A percentile compares a stretch with the other conserved stretches of the same genome.
phyloP scores from a whole-genome alignment of 1,140 invertebrate genomes.

The Formica exsecta region DNA sequence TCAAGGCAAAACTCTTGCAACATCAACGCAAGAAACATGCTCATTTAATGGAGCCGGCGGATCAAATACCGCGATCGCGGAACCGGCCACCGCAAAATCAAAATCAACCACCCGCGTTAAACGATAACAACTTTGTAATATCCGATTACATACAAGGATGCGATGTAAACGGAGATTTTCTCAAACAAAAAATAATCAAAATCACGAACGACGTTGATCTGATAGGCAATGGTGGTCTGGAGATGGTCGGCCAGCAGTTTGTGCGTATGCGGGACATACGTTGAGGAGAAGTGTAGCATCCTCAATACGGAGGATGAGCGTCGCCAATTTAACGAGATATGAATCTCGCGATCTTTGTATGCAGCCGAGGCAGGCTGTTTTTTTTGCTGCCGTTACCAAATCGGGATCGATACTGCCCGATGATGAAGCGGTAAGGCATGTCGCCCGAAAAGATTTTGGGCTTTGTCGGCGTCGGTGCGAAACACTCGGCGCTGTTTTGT shows the following conservation, averaged over 20 bases:
- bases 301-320: conserved; percentile 57
- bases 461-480: conserved; percentile 81
- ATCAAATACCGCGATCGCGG: conserved; percentile 83
- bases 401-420: conserved; percentile 53
- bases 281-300: conserved; percentile 76
- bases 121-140: conserved; percentile 78
- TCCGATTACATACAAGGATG: conserved; percentile 77
- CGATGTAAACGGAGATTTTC: conserved; percentile 75
- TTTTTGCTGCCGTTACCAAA: conserved; percentile 80
- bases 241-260: conserved; percentile 81
- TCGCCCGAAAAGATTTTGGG: conserved; percentile 72
- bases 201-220: conserved; percentile 77
- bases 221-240: conserved; percentile 74
- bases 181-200: conserved; percentile 81
- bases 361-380: conserved; percentile 79
- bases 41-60: conserved; percentile 84
- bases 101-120: conserved; percentile 76
- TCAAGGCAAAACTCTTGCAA: conserved; percentile 91
- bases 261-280: conserved; percentile 84
- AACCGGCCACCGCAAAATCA: conserved; percentile 83
- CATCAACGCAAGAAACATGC: conserved; percentile 93
- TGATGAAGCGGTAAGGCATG: conserved; percentile 31
- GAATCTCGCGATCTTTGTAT: conserved; percentile 84
- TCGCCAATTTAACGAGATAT: conserved; percentile 82
- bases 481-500: conserved; percentile 78